Percentiles rank a stretch among this genome's conserved stretches.
These are phyloP conservation scores for Pelodiscus sinensis DNA, from an alignment of 2,113 vertebrate genomes.

Conservation along the genomic window DNA sequence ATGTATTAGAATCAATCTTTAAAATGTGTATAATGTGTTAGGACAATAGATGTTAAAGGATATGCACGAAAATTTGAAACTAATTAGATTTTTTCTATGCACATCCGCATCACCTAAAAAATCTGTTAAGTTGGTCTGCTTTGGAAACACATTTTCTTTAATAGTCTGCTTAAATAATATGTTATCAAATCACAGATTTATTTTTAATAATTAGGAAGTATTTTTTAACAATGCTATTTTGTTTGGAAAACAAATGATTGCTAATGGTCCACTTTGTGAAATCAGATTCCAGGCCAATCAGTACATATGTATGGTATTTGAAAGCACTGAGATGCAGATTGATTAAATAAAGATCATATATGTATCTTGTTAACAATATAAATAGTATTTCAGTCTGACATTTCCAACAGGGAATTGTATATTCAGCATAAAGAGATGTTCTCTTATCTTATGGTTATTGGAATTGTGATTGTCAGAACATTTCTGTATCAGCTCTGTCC, in stretches of 20 bases:
- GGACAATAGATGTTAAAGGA: slow-evolving; percentile 6
- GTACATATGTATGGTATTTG: not conserved
- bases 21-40: not conserved
- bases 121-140: not conserved
- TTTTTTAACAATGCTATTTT: not conserved
- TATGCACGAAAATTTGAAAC: not conserved
- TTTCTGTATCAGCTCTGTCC: not conserved
- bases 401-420: not conserved
- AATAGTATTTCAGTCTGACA: not conserved
- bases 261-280: not conserved
- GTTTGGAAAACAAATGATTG: not conserved
- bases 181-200: not conserved
- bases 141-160: not conserved
- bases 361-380: not conserved
- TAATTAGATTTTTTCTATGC: not conserved
- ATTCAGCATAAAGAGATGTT: not conserved
- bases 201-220: not conserved
- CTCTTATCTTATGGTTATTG: not conserved
- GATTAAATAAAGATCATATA: not conserved
- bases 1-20: not conserved
- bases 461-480: not conserved
- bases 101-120: not conserved
- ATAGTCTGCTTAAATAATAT: not conserved
- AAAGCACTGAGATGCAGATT: not conserved
- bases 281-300: not conserved